Evolutionary conservation across 2,888 invertebrate species (phyloP).

Genomic region (Macrophya alboannulata): DNA sequence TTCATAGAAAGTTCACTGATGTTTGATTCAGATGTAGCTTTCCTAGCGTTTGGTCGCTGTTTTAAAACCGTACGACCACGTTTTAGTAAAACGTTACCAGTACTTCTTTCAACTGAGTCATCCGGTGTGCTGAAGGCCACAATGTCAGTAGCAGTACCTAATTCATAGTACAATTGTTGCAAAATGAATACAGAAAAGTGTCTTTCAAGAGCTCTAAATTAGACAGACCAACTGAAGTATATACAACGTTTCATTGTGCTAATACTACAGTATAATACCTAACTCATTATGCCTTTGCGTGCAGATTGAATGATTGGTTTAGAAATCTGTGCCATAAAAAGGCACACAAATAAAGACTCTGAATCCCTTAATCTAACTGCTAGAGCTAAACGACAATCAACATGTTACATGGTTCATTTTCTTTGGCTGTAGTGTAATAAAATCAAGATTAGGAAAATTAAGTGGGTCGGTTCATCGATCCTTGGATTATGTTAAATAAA

Average conservation of each 20-base stretch:
- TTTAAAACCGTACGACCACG: constrained; percentile 73
- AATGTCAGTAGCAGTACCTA: constrained; percentile 55
- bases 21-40: constrained; percentile 35
- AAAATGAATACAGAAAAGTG: background rate
- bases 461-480: background rate
- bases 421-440: background rate
- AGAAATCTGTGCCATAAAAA: background rate
- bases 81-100: constrained; percentile 71
- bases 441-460: background rate
- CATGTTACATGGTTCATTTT: background rate
- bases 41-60: constrained; percentile 58
- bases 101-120: constrained; percentile 65
- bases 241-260: constrained; percentile 26
- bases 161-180: constrained; percentile 41
- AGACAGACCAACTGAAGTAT: constrained; percentile 16
- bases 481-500: background rate
- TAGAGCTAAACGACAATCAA: background rate
- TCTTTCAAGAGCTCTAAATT: constrained; percentile 30
- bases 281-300: background rate
- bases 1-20: constrained; percentile 25
- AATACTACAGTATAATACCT: background rate
- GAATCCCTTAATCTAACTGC: background rate
- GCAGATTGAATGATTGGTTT: background rate
- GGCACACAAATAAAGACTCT: background rate
- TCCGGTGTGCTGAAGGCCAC: constrained; percentile 63